Base-by-base conservation (phyloP, 1,140 invertebrate species). In the Carcinoscorpius rotundicauda region DNA sequence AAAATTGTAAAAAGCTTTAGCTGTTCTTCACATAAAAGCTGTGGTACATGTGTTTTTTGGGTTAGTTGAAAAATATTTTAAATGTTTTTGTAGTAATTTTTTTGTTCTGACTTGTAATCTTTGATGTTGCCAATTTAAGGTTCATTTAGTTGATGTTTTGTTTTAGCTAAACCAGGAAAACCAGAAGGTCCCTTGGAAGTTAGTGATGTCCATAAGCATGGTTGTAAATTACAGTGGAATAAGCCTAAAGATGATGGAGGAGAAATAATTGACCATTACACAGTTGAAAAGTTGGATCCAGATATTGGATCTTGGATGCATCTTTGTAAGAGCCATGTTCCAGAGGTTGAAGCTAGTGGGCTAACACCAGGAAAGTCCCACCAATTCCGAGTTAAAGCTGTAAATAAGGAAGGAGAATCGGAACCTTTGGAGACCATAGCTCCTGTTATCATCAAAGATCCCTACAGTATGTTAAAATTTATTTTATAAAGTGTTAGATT, bases 321-420 rank as follows among this genome's bases (percentile, higher is more conserved):
- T 29, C 92, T 91, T 74, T 89, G 86, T 49, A 82, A 88, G 69
- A 84, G 88, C 10, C 83, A 85, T 48, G 90, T 93, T 71, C 88
- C 89, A 50, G 90, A 93, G 76, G 86, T 91, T 82, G 87, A 89
- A 77, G 91, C 94, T 0, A 87, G 87, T 66, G 90, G 90, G 10
- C 76, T 95, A 52, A 89, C 87, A 64, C 89, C 93, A 67, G 95
- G 94, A 65, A 92, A 98, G 75, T 91, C 96, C 73, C 99, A 99
- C 77, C 91, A 97, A 80, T 99, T 99, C 85, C 83, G 96, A 63
- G 95, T 99, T 4, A 95, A 95, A 73, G 97, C 97, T 9, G 79
- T 97, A 6, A 99, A 99, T 76, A 93, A 92, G 72, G 92, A 98
- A 80, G 97, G 97, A 52, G 91, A 95, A 78, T 97, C 94, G n/a